Percentiles rank a stretch among this genome's conserved stretches.
These are phyloP conservation scores for Amiota communis DNA, from an alignment of 2,888 invertebrate species.

Conservation along the genomic window DNA sequence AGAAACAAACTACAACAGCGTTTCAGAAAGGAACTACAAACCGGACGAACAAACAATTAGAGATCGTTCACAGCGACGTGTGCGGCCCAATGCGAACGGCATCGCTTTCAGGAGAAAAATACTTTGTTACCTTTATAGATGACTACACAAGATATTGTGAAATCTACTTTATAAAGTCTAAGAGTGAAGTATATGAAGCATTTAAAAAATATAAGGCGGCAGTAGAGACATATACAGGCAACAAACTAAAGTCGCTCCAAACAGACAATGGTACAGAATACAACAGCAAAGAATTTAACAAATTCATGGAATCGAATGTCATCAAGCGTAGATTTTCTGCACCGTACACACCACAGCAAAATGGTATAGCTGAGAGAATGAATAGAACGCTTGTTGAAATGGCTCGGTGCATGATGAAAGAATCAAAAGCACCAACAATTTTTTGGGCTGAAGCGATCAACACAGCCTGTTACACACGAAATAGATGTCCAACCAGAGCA, in stretches of 20 bases:
- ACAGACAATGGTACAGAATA: too few relatives aligned
- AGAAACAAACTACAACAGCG: too few relatives aligned
- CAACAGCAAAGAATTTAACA: too few relatives aligned
- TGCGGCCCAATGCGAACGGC: constrained; percentile 38
- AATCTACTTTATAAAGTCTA: constrained; percentile 40
- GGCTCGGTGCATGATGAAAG: constrained; percentile 15
- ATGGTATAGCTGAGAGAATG: constrained; percentile 15
- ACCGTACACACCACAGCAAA: constrained; percentile 17
- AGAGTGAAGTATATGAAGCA: constrained; percentile 34
- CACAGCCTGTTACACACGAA: constrained; percentile 40
- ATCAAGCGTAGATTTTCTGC: neutral
- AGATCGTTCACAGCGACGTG: too few relatives aligned
- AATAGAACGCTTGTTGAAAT: too few relatives aligned
- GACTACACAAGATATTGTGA: constrained; percentile 40
- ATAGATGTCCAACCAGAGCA: too few relatives aligned
- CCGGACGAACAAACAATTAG: too few relatives aligned
- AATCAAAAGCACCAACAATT: constrained; percentile 22
- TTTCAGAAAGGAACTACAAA: too few relatives aligned
- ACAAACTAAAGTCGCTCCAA: too few relatives aligned
- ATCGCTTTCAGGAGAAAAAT: constrained; percentile 32
- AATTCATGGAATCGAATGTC: too few relatives aligned
- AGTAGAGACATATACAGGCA: constrained; percentile 34
- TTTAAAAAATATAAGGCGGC: constrained; percentile 38
- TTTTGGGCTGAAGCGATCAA: constrained; percentile 42
- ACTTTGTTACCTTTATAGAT: constrained; percentile 39